Conservation (phyloP, 2,113 vertebrate species). For the Antennarius striatus region DNA sequence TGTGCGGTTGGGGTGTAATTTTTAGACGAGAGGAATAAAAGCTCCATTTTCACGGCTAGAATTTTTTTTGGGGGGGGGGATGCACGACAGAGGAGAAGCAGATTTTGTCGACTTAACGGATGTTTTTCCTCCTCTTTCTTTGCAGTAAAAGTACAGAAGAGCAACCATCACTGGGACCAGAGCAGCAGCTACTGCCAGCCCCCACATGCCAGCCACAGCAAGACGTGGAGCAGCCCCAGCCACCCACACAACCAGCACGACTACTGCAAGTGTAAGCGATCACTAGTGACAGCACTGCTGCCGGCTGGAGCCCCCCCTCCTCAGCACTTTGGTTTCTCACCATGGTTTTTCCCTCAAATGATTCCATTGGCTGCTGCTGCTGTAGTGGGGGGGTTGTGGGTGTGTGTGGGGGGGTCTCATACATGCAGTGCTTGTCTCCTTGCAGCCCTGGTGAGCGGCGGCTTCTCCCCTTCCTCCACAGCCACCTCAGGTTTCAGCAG, state of each 20-base stretch:
- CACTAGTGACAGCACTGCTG: conserved; percentile 51
- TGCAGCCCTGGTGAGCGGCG: conserved; percentile 88
- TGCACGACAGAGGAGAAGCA: background rate
- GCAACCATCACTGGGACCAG: conserved; percentile 92
- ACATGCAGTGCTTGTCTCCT: conserved; percentile 44
- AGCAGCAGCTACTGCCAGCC: conserved; percentile 88
- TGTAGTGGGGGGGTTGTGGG: background rate
- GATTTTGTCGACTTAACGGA: conserved; percentile 9
- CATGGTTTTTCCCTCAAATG: conserved; percentile 20
- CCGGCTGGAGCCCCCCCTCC: conserved; percentile 42
- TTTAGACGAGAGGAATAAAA: conserved; percentile 46
- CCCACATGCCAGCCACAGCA: conserved; percentile 86
- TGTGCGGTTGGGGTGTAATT: conserved; percentile 35
- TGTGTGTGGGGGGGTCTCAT: background rate
- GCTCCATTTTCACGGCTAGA: conserved; percentile 39
- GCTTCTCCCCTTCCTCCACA: conserved; percentile 89
- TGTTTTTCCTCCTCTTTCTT: conserved; percentile 31
- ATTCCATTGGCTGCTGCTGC: background rate
- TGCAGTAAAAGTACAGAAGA: conserved; percentile 94
- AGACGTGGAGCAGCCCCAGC: conserved; percentile 84
- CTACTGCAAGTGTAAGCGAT: conserved; percentile 89
- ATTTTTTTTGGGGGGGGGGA: conserved; percentile 1
- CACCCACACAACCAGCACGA: conserved; percentile 85
- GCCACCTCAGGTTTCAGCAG: conserved; percentile 87
- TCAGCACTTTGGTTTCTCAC: conserved; percentile 33